A percentile compares a stretch with the other conserved stretches of the same genome.
phyloP scores from a whole-genome alignment of 2,888 invertebrate genomes.

The Choristoneura rosaceana region DNA sequence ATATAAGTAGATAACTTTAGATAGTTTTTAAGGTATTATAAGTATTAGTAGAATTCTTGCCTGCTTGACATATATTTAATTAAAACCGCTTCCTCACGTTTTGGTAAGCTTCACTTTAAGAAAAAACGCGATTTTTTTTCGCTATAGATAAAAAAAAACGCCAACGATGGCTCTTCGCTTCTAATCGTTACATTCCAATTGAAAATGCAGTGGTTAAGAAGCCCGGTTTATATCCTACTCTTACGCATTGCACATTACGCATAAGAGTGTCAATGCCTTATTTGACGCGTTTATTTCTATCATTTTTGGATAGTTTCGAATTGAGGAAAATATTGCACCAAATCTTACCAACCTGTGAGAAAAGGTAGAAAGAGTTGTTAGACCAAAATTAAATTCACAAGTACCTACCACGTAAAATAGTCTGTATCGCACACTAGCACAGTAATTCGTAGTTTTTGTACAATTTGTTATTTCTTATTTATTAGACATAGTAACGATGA shows the following conservation, averaged over 20 bases:
- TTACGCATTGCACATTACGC: too few species aligned
- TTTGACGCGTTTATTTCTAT: too few species aligned
- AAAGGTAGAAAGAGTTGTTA: constrained; percentile 4
- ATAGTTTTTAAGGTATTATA: constrained; percentile 26
- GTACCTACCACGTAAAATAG: constrained; percentile 6
- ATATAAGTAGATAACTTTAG: constrained; percentile 4
- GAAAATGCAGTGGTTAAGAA: too few species aligned
- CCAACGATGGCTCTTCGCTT: too few species aligned
- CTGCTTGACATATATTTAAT: constrained; percentile 18
- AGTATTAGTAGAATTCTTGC: constrained; percentile 36
- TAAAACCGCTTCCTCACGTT: neutral
- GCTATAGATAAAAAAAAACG: neutral
- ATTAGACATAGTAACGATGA: constrained; percentile 47
- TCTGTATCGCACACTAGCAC: constrained; percentile 30
- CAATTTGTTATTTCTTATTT: constrained; percentile 57
- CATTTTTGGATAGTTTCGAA: neutral
- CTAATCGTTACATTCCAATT: too few species aligned
- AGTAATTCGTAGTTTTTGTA: constrained; percentile 41
- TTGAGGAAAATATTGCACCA: neutral
- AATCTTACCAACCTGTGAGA: neutral
- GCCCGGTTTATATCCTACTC: neutral
- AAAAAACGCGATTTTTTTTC: neutral
- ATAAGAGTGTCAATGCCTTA: too few species aligned
- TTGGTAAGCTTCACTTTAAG: neutral
- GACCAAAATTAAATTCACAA: constrained; percentile 19